Evolutionary conservation across 2,888 invertebrate species (phyloP), one percentile per base, ranked within the genome.

Genomic region (Axea sp.): DNA sequence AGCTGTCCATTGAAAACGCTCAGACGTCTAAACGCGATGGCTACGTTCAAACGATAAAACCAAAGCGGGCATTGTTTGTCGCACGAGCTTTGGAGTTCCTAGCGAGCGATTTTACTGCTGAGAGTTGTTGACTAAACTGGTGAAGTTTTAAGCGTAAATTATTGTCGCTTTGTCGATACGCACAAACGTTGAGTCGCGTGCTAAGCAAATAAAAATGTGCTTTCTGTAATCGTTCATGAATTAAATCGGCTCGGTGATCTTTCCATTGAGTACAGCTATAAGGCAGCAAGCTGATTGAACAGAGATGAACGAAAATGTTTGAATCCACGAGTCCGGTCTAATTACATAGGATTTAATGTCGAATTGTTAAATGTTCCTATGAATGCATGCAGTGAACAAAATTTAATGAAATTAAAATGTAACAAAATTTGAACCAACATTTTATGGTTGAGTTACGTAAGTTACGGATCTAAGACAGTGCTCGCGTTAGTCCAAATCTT

Each of bases 31-130:
- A 26, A n/a, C 5, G 14, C 14, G 26, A 14, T 9, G 37, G 9
- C 31, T 22, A 24, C 51, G 33, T 33, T 51, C 2, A 14, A 17
- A 39, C 26, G 7, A 39, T 22, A 43, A 14, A 14, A 19, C 5
- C 8, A 7, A 35, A 53, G 28, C 47, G 31, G 49, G 41, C 59
- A 57, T 33, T 43, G 41, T 19, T 53, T 62, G 71, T 64, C 57
- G 74, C 75, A 73, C 76, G 77, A 79, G 77, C 78, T 77, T 78
- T 72, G 60, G 73, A 78, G 80, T 82, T 81, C 81, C 83, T 83
- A 83, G 81, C 84, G 81, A 82, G 81, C 78, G 78, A 82, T 85
- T 85, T 86, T 86, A 86, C 80, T 81, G 83, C 82, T 84, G 80
- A 84, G 80, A 81, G 81, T 83, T 81, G 80, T 82, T 83, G 83